phyloP scores from a whole-genome alignment of 2,888 invertebrate species.

The Latrodectus elegans region DNA sequence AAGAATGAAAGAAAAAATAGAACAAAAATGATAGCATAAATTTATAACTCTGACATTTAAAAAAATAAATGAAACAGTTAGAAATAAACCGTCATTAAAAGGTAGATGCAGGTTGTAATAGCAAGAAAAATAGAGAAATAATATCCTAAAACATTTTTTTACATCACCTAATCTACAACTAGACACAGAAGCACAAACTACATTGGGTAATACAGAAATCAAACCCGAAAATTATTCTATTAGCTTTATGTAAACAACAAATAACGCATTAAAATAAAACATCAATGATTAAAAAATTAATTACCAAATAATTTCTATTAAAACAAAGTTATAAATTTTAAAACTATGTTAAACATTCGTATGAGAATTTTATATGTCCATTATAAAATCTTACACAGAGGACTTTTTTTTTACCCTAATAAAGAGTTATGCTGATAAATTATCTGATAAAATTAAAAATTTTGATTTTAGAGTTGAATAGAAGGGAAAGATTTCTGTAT shows the following conservation, averaged over 20 bases:
- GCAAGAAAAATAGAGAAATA: conserved; percentile 38
- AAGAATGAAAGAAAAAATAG: conserved; percentile 6
- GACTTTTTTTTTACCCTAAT: no score
- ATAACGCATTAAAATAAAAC: no score
- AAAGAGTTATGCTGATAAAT: no score
- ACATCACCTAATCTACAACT: conserved; percentile 46
- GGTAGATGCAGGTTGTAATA: conserved; percentile 67
- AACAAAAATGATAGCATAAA: background rate
- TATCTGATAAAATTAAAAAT: background rate
- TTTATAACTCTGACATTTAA: background rate
- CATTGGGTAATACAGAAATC: conserved; percentile 33
- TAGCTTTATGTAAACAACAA: no score
- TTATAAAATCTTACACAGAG: no score
- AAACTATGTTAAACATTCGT: no score
- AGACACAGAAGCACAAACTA: conserved; percentile 39
- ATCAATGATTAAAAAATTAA: no score
- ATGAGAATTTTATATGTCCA: no score
- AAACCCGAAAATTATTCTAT: background rate
- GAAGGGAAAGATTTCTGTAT: conserved; percentile 16
- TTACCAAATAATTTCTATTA: no score
- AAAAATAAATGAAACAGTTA: background rate
- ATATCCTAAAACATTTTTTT: conserved; percentile 34
- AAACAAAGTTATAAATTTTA: no score
- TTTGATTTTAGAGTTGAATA: background rate
- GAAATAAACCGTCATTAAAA: conserved; percentile 27